phyloP scores from a whole-genome alignment of 2,797 vertebrate species.

The Pantherophis alleghaniensis region DNA sequence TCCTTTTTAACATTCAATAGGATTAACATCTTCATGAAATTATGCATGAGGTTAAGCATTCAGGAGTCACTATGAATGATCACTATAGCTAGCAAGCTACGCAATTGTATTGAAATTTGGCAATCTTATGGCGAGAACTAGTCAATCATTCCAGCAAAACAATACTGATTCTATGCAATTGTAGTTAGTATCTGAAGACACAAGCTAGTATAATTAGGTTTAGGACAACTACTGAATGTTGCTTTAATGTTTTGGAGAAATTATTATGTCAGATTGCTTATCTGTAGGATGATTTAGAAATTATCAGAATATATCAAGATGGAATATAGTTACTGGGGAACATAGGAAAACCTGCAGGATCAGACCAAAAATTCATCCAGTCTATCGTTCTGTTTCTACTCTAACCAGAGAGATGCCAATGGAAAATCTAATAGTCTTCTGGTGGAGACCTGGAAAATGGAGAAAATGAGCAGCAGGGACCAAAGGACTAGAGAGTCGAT shows the following conservation, averaged over 20 bases:
- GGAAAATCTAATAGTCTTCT: neutral
- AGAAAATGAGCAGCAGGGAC: neutral
- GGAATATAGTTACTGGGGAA: neutral
- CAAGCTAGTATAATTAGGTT: neutral
- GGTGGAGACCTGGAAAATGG: neutral
- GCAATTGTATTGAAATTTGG: neutral
- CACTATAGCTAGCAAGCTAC: neutral
- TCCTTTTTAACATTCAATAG: neutral
- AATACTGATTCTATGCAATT: neutral
- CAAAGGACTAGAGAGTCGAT: neutral
- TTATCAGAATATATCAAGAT: neutral
- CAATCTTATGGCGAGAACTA: neutral
- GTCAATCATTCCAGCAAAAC: neutral
- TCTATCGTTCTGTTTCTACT: neutral
- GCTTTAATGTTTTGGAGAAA: neutral
- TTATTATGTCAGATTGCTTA: neutral
- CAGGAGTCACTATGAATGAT: neutral
- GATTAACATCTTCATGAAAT: neutral
- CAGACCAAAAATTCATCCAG: neutral
- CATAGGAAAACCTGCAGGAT: neutral
- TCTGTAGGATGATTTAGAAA: neutral
- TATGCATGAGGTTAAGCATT: neutral
- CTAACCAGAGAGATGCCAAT: neutral
- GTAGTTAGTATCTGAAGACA: neutral
- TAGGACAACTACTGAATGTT: neutral